Evolutionary conservation across 2,888 invertebrate species (phyloP), one percentile per base, ranked within the genome.

Genomic region (Sphaeridia pumilis): DNA sequence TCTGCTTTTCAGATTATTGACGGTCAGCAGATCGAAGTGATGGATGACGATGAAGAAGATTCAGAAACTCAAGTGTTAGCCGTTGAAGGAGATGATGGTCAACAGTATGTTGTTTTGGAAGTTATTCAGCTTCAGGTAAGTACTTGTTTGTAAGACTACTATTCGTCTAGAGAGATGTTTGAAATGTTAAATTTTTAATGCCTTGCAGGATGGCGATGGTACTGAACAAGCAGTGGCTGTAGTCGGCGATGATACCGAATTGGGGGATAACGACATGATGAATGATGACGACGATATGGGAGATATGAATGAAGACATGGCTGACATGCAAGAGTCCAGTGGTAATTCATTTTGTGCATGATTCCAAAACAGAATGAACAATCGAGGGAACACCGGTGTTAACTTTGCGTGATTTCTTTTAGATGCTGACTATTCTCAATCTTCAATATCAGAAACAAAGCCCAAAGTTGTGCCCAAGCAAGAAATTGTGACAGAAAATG

Each of bases 51-150:
- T 14, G 70, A 70, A 34, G 72, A 71, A 49, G 76, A 76, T 52
- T 74, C 73, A 34, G 77, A 79, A 57, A 78, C 77, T 31, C 77
- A 78, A 50, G 75, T 81, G 70, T 76, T 81, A 72, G 77, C 81
- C 4, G 78, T 82, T 0, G 79, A 83, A 68, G 79, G 78, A 24
- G 76, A 79, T 4, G 83, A 83, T 69, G 86, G 86, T 0, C 84
- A 87, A 64, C 84, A 87, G 69, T 87, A 87, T 66, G 87, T 90
- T 46, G 87, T 90, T 17, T 73, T 90, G n/a, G 88, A 90, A 72
- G 87, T 90, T 10, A 86, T 89, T 42, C 86, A 87, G 65, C 70
- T 85, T 38, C 77, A 76, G 64, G 68, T 67, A 57, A 48, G n/a
- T n/a, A n/a, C n/a, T n/a, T n/a, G n/a, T n/a, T n/a, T n/a, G n/a